Evolutionary conservation across 2,113 vertebrate species (phyloP).

Genomic region (Nothoprocta pentlandii): DNA sequence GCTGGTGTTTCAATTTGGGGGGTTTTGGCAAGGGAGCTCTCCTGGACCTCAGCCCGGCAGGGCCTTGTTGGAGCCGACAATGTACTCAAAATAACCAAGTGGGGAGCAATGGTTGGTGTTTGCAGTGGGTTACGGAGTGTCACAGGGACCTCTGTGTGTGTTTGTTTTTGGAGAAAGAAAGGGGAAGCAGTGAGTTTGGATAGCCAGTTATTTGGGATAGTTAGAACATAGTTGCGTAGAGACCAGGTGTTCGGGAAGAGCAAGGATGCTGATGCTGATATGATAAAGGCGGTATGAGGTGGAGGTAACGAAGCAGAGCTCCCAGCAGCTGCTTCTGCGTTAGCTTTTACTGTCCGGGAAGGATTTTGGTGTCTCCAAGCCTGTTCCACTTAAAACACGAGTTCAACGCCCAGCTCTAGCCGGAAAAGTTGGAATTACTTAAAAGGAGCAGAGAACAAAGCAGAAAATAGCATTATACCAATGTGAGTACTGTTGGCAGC

Average conservation of each 20-base stretch:
- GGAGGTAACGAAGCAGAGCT: neutral
- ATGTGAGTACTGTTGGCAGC: accelerated
- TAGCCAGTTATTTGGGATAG: neutral
- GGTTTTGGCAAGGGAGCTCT: accelerated
- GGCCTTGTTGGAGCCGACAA: neutral
- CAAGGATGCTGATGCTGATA: neutral
- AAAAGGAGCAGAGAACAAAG: neutral
- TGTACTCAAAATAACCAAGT: neutral
- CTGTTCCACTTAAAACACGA: neutral
- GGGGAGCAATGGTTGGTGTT: neutral
- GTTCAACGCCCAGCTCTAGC: accelerated
- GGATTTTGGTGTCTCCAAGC: neutral
- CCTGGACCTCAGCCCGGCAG: neutral
- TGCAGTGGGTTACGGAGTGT: accelerated
- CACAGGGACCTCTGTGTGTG: accelerated
- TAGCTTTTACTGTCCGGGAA: neutral
- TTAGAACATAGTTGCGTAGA: neutral
- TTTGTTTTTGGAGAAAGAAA: neutral
- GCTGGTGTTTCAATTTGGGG: accelerated
- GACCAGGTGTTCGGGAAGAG: neutral
- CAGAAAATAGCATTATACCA: accelerated
- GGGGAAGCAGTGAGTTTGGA: neutral
- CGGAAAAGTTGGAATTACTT: neutral
- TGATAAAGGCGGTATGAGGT: accelerated
- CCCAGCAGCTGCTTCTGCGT: accelerated